phyloP scores from a whole-genome alignment of 2,113 vertebrate genomes.

The Ardeotis arabs region DNA sequence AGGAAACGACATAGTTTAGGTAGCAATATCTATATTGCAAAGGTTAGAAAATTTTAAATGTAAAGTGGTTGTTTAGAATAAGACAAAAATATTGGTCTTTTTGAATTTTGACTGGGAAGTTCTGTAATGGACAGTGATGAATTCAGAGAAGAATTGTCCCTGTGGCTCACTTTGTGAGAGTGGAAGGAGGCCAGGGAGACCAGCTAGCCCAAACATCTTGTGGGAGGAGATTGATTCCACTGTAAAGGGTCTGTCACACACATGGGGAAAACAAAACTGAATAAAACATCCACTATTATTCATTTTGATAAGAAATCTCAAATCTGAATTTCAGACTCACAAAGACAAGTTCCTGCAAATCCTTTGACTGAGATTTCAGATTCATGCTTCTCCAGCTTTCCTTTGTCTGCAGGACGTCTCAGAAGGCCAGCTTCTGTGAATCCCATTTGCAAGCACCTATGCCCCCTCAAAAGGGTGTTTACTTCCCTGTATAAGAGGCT shows the following conservation, averaged over 20 bases:
- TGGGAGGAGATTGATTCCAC: neutral
- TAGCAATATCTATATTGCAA: neutral
- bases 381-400: neutral
- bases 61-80: neutral
- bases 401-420: neutral
- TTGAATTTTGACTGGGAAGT: neutral
- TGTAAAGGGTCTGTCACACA: neutral
- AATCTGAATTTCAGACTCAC: neutral
- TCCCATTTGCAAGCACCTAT: neutral
- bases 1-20: neutral
- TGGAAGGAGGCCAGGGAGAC: neutral
- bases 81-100: neutral
- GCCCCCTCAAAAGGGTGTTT: fast-evolving
- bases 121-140: neutral
- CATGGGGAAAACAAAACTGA: neutral
- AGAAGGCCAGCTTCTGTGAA: neutral
- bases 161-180: neutral
- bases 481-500: neutral
- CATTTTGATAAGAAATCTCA: neutral
- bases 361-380: neutral
- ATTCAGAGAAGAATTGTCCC: neutral
- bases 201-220: fast-evolving
- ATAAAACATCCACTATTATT: neutral
- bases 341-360: neutral
- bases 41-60: neutral